phyloP scores from a whole-genome alignment of 2,888 invertebrate genomes.

The Buathra laborator region DNA sequence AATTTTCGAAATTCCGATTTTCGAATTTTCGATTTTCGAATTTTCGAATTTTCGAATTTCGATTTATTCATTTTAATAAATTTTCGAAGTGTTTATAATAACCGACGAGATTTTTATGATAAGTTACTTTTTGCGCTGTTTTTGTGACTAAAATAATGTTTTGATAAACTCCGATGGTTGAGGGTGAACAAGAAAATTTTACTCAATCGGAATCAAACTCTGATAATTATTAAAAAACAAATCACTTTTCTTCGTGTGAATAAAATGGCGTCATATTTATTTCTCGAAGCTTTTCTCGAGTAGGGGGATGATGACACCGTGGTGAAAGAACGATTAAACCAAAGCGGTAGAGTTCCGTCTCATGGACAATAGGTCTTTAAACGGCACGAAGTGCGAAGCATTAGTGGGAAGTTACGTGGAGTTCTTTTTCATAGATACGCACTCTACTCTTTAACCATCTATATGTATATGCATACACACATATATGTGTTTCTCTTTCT shows the following conservation, averaged over 20 bases:
- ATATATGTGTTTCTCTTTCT: conserved; percentile 27
- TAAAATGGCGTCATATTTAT: conserved; percentile 28
- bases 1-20: neutral
- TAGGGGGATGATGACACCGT: conserved; percentile 30
- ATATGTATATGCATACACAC: neutral
- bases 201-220: neutral
- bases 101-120: neutral
- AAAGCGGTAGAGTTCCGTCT: conserved; percentile 25
- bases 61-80: neutral
- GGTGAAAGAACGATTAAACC: conserved; percentile 51
- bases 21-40: too few relatives aligned
- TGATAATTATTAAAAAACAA: neutral
- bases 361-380: conserved; percentile 64
- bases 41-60: too few relatives aligned
- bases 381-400: conserved; percentile 64
- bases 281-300: conserved; percentile 15
- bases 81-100: neutral
- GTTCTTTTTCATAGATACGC: conserved; percentile 16
- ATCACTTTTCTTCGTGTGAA: neutral
- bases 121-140: neutral
- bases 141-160: neutral
- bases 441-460: conserved; percentile 5
- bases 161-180: neutral
- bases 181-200: neutral
- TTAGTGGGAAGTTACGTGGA: conserved; percentile 45